Evolutionary conservation across 2,113 vertebrate genomes (phyloP).

Genomic region (Vanacampus margaritifer): DNA sequence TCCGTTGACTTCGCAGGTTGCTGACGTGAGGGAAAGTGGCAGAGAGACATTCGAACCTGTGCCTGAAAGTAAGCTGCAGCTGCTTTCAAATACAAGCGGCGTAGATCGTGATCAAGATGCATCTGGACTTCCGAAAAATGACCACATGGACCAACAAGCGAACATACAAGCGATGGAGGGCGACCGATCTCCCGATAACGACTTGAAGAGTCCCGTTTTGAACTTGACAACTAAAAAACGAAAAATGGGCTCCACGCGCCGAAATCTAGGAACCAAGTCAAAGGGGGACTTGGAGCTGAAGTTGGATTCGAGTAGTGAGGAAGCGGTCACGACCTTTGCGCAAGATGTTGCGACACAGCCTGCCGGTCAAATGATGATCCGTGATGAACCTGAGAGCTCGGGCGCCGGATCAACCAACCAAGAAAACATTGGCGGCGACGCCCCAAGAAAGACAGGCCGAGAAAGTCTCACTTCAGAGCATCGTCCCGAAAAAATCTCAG

Average conservation of each 20-base stretch:
- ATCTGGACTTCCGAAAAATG: background rate
- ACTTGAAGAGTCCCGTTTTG: slow-evolving; percentile 16
- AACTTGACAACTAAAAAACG: slow-evolving; percentile 30
- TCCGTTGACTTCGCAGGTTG: background rate
- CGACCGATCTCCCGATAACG: slow-evolving; percentile 13
- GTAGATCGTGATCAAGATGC: background rate
- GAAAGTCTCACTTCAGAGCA: slow-evolving; percentile 18
- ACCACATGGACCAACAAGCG: background rate
- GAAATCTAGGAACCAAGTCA: slow-evolving; percentile 20
- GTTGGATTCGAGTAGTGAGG: slow-evolving; percentile 15
- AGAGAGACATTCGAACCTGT: background rate
- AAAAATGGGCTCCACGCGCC: slow-evolving; percentile 61
- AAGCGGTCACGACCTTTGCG: background rate
- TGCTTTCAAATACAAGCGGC: background rate
- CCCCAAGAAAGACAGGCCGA: slow-evolving; percentile 6
- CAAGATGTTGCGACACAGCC: background rate
- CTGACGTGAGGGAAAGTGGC: slow-evolving; percentile 3
- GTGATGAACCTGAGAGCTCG: slow-evolving; percentile 4
- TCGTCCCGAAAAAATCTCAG: background rate
- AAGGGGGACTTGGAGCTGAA: slow-evolving; percentile 20
- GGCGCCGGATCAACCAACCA: background rate
- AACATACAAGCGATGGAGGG: background rate
- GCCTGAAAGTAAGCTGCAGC: background rate
- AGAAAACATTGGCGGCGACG: slow-evolving; percentile 1
- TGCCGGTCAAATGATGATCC: background rate